Base-by-base conservation (phyloP, 2,113 vertebrate species). In the Hyaena hyaena region DNA sequence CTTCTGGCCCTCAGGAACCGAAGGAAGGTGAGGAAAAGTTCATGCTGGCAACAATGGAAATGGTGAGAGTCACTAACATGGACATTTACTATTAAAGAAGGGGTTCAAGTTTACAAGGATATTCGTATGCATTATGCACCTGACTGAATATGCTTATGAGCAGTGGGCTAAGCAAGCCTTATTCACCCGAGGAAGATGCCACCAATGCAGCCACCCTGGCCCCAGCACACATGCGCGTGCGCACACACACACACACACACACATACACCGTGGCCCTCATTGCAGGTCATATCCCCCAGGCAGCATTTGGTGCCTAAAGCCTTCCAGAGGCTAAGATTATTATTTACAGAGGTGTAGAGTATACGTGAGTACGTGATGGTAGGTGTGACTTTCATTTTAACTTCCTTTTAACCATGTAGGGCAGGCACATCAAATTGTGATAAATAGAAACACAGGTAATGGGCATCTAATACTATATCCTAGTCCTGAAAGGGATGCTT, bases 401-500 rank as follows among this genome's bases (percentile, higher is more conserved):
- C 66, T 88, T 17, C 85, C 68, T 4, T 65, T 89, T 89, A 26
- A 26, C 50, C 19, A 6, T 19, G 17, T 43, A 87, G 45, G 35
- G 28, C 48, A 7, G 77, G 43, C 71, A 63, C 9, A 21, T 87
- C 71, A 71, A 65, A 79, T 66, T 76, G 21, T 31, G 50, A 55
- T 88, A 68, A 84, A 74, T 11, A 53, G 81, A 94, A 90, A 23
- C 58, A 81, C 61, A 58, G 69, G 50, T 88, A n/a, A 74, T 4
- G 48, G 58, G 23, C n/a, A 69, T 17, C 73, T 35, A 26, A 35
- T 24, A 35, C 28, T 23, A 2, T 23, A 23, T 76, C 35, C 71
- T 12, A 61, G 28, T 45, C 17, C 23, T 0, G 0, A n/a, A 58
- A 65, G 53, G 80, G 81, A 35, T 0, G 10, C 4, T 17, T 48